A percentile compares a stretch with the other conserved stretches of the same genome.
Conservation (phyloP, 2,888 invertebrate species). For the Drosophila glabriapex region DNA sequence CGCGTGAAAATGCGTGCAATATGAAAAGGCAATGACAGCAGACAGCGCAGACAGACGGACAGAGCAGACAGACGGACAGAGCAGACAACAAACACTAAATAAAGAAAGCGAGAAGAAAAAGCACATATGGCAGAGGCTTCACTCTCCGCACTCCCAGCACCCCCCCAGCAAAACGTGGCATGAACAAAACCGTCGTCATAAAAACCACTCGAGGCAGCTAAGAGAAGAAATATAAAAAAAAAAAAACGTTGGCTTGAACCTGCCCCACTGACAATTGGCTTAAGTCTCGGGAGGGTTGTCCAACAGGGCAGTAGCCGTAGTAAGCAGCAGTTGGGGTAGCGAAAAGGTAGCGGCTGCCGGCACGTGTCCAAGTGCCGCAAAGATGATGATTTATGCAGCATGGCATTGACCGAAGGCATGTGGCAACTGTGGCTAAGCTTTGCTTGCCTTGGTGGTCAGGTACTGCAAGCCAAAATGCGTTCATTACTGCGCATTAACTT, state of each 20-base stretch:
- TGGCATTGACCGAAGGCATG: conserved; percentile 73
- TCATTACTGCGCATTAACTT: conserved; percentile 34
- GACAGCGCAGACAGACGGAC: conserved; percentile 3
- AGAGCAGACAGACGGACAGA: background rate
- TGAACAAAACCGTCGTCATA: conserved; percentile 56
- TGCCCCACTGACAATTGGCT: conserved; percentile 81
- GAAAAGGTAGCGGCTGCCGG: conserved; percentile 65
- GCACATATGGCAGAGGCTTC: conserved; percentile 44
- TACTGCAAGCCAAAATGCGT: conserved; percentile 4
- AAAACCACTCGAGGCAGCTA: conserved; percentile 48
- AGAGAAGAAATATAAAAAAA: conserved; percentile 1
- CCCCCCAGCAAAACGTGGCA: conserved; percentile 18
- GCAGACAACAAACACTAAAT: conserved; percentile 4
- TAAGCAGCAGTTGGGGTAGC: background rate
- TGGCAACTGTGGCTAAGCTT: conserved; percentile 40
- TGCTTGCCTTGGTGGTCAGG: conserved; percentile 16
- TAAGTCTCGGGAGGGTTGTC: conserved; percentile 47
- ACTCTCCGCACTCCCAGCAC: background rate
- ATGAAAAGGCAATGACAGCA: conserved; percentile 53
- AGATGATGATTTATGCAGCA: conserved; percentile 76
- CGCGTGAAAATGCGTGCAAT: conserved; percentile 77
- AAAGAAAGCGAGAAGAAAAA: conserved; percentile 7
- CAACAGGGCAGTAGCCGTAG: conserved; percentile 3
- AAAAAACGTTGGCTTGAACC: conserved; percentile 66
- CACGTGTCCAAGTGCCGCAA: conserved; percentile 76